Percentiles rank a stretch among this genome's conserved stretches.
phyloP scores from a whole-genome alignment of 2,113 vertebrate species.

The Brachyhypopomus gauderio region DNA sequence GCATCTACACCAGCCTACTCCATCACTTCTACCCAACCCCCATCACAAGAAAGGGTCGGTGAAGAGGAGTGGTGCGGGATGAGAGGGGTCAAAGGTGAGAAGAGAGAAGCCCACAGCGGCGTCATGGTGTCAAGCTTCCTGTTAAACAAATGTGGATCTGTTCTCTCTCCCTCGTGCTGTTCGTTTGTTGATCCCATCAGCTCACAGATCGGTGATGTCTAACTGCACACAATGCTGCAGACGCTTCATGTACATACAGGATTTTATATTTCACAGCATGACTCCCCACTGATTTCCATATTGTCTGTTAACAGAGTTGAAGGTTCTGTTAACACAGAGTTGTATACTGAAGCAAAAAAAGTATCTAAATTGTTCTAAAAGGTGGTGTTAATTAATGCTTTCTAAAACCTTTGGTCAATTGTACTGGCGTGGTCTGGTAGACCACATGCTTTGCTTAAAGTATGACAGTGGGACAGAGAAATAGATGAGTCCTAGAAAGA shows the following conservation, averaged over 20 bases:
- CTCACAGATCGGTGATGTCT: neutral
- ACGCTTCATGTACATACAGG: neutral
- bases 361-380: no score
- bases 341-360: no score
- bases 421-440: no score
- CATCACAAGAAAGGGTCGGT: neutral
- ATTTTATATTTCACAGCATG: neutral
- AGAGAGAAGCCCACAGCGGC: neutral
- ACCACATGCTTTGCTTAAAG: no score
- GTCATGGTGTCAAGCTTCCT: slow-evolving; percentile 19
- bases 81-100: slow-evolving; percentile 38
- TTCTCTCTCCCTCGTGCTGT: slow-evolving; percentile 17
- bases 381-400: no score
- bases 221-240: neutral
- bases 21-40: neutral
- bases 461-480: neutral
- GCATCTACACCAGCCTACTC: neutral
- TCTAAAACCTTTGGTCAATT: no score
- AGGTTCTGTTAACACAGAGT: no score
- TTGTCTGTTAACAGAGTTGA: no score
- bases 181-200: slow-evolving; percentile 23
- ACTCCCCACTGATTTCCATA: no score
- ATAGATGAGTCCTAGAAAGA: neutral
- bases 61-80: slow-evolving; percentile 11
- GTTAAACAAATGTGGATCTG: slow-evolving; percentile 27